phyloP scores from a whole-genome alignment of 1,140 invertebrate species.

The Glomeris maerens region DNA sequence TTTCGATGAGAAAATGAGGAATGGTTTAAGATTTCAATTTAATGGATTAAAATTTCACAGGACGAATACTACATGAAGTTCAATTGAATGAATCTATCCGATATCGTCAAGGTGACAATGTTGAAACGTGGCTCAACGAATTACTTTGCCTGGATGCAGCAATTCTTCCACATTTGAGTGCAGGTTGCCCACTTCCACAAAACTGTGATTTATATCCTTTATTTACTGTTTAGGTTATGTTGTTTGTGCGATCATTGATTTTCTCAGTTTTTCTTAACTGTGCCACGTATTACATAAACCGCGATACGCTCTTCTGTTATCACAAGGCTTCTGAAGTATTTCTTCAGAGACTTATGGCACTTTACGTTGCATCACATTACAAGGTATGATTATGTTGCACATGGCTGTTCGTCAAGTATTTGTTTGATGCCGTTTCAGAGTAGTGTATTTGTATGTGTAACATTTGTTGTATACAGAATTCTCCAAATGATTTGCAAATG shows the following conservation, averaged over 20 bases:
- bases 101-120: slow-evolving; percentile 69
- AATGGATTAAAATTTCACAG: too few relatives aligned
- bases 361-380: slow-evolving; percentile 96
- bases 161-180: slow-evolving; percentile 44
- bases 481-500: slow-evolving; percentile 96
- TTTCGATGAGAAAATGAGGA: too few relatives aligned
- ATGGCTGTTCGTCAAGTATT: background rate
- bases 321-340: slow-evolving; percentile 91
- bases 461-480: slow-evolving; percentile 55
- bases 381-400: slow-evolving; percentile 41
- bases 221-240: slow-evolving; percentile 6
- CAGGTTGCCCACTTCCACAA: slow-evolving; percentile 71
- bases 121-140: slow-evolving; percentile 84
- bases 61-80: slow-evolving; percentile 34
- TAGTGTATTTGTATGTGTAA: slow-evolving; percentile 2
- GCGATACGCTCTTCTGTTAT: slow-evolving; percentile 94
- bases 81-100: slow-evolving; percentile 84
- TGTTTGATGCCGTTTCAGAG: slow-evolving; percentile 2
- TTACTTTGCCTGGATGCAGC: slow-evolving; percentile 81
- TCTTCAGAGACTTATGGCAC: slow-evolving; percentile 74
- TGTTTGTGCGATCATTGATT: background rate
- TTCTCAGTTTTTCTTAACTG: slow-evolving; percentile 8
- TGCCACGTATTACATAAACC: slow-evolving; percentile 37
- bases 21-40: too few relatives aligned
- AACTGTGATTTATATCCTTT: slow-evolving; percentile 66